Base-by-base conservation (phyloP, 2,888 invertebrate genomes). In the Chouioia cunea region DNA sequence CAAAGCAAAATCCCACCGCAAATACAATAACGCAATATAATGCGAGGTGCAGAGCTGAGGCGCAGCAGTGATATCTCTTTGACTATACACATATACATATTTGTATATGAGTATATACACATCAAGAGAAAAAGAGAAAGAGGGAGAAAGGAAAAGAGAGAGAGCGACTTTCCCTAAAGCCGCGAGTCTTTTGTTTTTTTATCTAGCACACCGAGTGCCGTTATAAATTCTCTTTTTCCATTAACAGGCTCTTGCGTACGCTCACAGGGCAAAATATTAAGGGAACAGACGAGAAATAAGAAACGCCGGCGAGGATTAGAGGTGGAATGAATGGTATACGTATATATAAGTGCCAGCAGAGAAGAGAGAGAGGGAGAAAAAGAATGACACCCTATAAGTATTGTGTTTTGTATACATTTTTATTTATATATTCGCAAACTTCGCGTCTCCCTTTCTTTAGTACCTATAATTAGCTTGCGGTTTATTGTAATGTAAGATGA, bases 171-270 rank as follows among this genome's bases (percentile, higher is more conserved):
- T 18, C 2, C 12, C 48, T 12, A 57, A 60, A 62, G 65, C 56
- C 6, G 36, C 58, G 56, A 69, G 60, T 60, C 56, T 65, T 60
- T 56, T 44, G 56, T 59, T 73, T 65, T 73, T 69, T 53, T 64
- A 66, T 43, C 56, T 47, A 56, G 4, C 60, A 43, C 2, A 43
- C 18, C 52, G 65, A 65, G 43, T n/a, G 27, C 4, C 46, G 65
- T 68, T 57, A 73, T 71, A 70, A 71, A 73, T 71, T 73, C 71
- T 46, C 68, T 62, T 73, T 73, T 71, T 71, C 73, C 68, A 71
- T 73, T 73, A 70, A 68, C 70, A 56, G 73, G 53, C 52, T 59
- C 56, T 16, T 15, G 65, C 52, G 47, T 18, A 53, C 46, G 4
- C 48, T 46, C 18, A n/a, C 10, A n/a, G 52, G 23, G 53, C 53